Percentiles rank a stretch among this genome's conserved stretches.
phyloP scores from a whole-genome alignment of 2,888 invertebrate genomes.

The Sarcophaga caerulescens region DNA sequence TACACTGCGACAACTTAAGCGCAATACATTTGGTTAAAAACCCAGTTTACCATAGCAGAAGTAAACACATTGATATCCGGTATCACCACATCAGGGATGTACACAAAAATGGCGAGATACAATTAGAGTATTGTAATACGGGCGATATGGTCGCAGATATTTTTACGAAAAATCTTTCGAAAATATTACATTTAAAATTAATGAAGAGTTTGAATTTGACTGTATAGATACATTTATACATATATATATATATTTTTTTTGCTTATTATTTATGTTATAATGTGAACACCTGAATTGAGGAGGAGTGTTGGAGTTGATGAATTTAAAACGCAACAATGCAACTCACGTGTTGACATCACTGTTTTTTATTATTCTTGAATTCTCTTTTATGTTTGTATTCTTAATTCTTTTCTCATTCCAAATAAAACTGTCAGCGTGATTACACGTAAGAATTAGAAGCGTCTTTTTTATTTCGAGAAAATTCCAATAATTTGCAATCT shows the following conservation, averaged over 20 bases:
- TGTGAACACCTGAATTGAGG: constrained; percentile 5
- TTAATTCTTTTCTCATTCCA: too few relatives aligned
- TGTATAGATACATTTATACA: neutral
- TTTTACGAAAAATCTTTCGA: constrained; percentile 6
- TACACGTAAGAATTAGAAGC: too few relatives aligned
- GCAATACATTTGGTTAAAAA: constrained; percentile 10
- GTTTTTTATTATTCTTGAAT: neutral
- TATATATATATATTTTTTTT: neutral
- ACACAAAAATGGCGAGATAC: neutral
- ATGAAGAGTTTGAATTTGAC: constrained; percentile 1
- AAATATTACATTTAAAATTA: neutral
- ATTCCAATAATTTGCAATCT: too few relatives aligned
- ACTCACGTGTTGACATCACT: neutral
- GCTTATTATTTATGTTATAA: constrained; percentile 1
- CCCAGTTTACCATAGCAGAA: neutral
- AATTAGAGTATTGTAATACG: constrained; percentile 5
- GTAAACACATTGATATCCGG: constrained; percentile 12
- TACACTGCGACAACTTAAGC: neutral
- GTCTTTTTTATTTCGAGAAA: too few relatives aligned
- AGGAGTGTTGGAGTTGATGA: neutral
- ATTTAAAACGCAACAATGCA: neutral
- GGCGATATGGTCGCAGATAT: constrained; percentile 8
- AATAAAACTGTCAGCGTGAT: too few relatives aligned
- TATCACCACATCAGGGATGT: neutral
- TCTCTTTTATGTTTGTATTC: neutral